Evolutionary conservation across 2,113 vertebrate species (phyloP), one percentile per base, ranked within the genome.

Genomic region (Chrysemys picta): DNA sequence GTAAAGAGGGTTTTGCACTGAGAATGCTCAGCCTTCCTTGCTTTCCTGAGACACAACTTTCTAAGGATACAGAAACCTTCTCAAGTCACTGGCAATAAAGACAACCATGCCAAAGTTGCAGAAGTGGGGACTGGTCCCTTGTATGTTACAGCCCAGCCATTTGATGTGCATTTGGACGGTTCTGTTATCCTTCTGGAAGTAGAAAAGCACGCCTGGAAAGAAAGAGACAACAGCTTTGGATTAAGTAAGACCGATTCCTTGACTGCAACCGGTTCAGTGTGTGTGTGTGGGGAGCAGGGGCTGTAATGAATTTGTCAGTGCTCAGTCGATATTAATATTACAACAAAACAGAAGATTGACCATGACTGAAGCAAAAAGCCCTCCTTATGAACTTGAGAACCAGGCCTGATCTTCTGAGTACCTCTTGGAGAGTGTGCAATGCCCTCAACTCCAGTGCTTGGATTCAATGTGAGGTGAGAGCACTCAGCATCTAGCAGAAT

Each of bases 171-270:
- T n/a, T 57, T 49, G 31, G 62, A 87, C 88, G 91, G 57, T 83
- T 95, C 90, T 93, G 83, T 96, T 92, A 95, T 91, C 94, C 96
- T 97, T 97, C 97, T 97, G 96, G 96, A 97, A 97, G 95, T 93
- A 95, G 95, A 95, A 97, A 97, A 97, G 97, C 95, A 96, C 3
- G 90, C 91, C 88, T 96, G 95, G 91, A 95, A 97, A 95, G 89
- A 86, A 54, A 76, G 90, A 96, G 96, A 86, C 92, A 97, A 91
- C 56, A 91, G 96, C 92, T 95, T 91, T 97, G 95, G 95, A 88
- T 62, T 49, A 94, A 96, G 56, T 84, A 93, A 92, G 92, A 91
- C 82, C 91, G 95, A 97, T 97, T 97, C 90, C 92, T 97, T 2
- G 8, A 93, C 92, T 92, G 75, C 96, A 96, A 98, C 93, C 87